phyloP scores from a whole-genome alignment of 2,113 vertebrate genomes.

The Cercocebus atys region DNA sequence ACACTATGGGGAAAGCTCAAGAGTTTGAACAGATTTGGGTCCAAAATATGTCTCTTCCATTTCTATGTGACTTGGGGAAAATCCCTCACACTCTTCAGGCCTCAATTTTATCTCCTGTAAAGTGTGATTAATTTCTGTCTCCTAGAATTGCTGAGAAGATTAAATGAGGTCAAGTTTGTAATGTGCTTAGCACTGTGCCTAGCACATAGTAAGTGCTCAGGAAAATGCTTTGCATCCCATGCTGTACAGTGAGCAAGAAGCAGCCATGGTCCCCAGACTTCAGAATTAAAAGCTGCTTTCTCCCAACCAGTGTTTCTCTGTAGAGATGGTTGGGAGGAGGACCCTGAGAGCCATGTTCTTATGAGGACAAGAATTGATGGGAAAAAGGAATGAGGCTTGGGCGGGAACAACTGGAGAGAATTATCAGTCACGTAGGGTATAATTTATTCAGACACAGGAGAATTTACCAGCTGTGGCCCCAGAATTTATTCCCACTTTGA shows the following conservation, averaged over 20 bases:
- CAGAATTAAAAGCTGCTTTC: not conserved
- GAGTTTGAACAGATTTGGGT: not conserved
- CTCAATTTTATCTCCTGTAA: not conserved
- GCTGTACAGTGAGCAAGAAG: not conserved
- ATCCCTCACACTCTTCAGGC: not conserved
- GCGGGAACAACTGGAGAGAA: not conserved
- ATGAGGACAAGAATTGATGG: not conserved
- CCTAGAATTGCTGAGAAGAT: not conserved
- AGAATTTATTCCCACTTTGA: conserved; percentile 26
- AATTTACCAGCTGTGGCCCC: conserved; percentile 40
- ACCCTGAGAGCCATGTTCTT: not conserved
- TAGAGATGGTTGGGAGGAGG: not conserved
- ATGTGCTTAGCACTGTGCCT: not conserved
- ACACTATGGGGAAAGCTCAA: not conserved
- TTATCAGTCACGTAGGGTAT: not conserved
- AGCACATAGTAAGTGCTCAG: not conserved
- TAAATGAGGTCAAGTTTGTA: not conserved
- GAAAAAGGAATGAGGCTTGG: not conserved
- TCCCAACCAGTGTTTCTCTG: not conserved
- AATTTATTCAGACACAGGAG: conserved; percentile 41
- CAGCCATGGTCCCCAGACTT: not conserved
- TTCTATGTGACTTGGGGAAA: not conserved
- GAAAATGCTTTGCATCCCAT: not conserved
- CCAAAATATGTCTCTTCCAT: not conserved
- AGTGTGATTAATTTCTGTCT: not conserved